Conservation (phyloP, 2,113 vertebrate genomes). For the Enhydra lutris region DNA sequence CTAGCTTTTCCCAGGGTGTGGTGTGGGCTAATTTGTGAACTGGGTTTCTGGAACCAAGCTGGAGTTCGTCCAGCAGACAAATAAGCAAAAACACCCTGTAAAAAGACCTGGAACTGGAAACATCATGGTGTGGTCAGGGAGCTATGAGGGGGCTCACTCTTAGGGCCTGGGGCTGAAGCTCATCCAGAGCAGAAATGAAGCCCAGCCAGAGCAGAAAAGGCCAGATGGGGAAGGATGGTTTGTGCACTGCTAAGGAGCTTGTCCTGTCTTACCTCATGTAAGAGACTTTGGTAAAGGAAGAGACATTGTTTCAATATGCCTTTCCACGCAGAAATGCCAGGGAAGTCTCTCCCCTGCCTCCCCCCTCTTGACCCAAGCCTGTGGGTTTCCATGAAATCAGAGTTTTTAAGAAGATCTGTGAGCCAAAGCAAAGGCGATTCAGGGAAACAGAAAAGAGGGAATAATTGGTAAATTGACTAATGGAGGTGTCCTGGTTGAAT, state of each 20-base stretch:
- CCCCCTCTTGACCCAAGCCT: not conserved
- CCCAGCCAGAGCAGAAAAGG: too few relatives aligned
- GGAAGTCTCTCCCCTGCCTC: not conserved
- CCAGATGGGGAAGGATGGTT: not conserved
- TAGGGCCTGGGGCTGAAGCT: not conserved
- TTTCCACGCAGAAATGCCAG: not conserved
- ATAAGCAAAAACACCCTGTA: not conserved
- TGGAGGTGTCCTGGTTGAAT: not conserved
- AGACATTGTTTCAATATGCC: not conserved
- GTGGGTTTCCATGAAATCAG: not conserved
- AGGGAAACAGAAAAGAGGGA: not conserved
- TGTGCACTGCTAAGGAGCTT: not conserved
- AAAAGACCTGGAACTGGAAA: not conserved
- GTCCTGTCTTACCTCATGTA: not conserved
- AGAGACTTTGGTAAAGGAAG: not conserved
- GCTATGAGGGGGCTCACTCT: not conserved
- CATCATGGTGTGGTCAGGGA: not conserved
- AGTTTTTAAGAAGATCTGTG: not conserved
- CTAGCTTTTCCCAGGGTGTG: not conserved
- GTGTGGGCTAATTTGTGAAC: not conserved
- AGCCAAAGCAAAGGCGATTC: not conserved
- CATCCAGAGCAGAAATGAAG: not conserved
- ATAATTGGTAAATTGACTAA: not conserved
- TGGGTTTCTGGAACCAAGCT: not conserved
- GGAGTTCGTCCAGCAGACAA: not conserved